Base-by-base conservation (phyloP, 2,797 vertebrate species). In the Sebastolobus alascanus region DNA sequence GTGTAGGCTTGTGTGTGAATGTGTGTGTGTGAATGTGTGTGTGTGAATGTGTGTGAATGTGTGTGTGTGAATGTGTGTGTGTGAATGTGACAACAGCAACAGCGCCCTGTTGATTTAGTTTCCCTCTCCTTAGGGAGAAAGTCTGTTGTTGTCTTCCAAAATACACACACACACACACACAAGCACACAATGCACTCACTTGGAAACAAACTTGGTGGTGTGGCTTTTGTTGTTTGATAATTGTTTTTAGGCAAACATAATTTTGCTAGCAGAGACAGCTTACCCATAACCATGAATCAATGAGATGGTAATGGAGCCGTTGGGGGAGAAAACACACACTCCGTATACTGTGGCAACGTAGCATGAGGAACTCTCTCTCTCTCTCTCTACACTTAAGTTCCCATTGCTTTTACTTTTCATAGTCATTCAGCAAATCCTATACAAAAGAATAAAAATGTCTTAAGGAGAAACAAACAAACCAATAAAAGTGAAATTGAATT, bases 201-300 rank as follows among this genome's bases (percentile, higher is more conserved):
- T 64, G 87, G 73, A 84, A 90, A 90, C 86, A 77, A 90, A 89
- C 74, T 89, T 89, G 86, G n/a, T 73, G 75, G 27, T 83, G 89
- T 84, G 82, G 87, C 84, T 92, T 91, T 86, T 90, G 90, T 86
- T 88, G 90, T 90, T 88, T 87, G 89, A 88, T 94, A 94, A 94
- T 93, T 92, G 92, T 94, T 94, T 93, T 92, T 84, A 89, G 86
- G 79, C 86, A 86, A 87, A 91, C 90, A 92, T 92, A 79, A 88
- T 89, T 94, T 82, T 87, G 83, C 89, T 83, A 80, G 86, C 82
- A 67, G 75, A 92, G 93, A 89, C 91, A 91, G 91, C 93, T 64
- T 87, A 90, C 46, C 89, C 91, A 93, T 93, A 92, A 93, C 87
- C 84, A 91, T 93, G 92, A 94, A 93, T 94, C 92, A 94, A 84